These are phyloP conservation scores for Diloba caeruleocephala DNA, from an alignment of 2,888 invertebrate genomes.

Conservation along the genomic window DNA sequence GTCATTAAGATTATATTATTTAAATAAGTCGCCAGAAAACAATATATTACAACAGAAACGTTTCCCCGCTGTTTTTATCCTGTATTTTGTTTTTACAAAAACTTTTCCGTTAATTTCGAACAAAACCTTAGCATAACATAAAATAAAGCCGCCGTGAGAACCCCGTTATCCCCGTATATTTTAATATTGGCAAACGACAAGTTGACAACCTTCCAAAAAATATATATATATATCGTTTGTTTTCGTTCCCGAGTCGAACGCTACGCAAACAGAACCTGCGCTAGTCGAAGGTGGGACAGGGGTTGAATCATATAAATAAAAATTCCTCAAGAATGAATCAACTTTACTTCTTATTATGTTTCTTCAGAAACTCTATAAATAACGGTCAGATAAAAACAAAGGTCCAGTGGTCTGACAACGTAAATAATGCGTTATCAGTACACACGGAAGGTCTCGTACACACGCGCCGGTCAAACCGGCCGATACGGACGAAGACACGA, in stretches of 20 bases:
- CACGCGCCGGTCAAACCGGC: conserved; percentile 53
- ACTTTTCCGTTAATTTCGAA: conserved; percentile 49
- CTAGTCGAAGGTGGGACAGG: conserved; percentile 52
- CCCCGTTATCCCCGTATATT: conserved; percentile 60
- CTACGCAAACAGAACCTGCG: conserved; percentile 58
- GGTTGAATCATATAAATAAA: conserved; percentile 59
- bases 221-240: conserved; percentile 60
- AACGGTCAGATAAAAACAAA: conserved; percentile 64
- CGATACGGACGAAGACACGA: conserved; percentile 64
- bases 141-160: conserved; percentile 57
- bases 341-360: conserved; percentile 58
- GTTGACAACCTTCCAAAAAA: conserved; percentile 73
- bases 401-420: conserved; percentile 65
- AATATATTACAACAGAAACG: conserved; percentile 10
- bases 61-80: conserved; percentile 5
- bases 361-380: conserved; percentile 63
- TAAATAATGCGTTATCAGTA: conserved; percentile 76
- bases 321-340: conserved; percentile 59
- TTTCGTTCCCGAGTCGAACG: conserved; percentile 55
- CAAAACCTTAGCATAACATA: conserved; percentile 51
- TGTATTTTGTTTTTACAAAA: conserved; percentile 20
- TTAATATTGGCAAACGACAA: conserved; percentile 69
- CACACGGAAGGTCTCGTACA: conserved; percentile 55
- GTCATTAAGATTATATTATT: background rate
- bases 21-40: conserved; percentile 4